Conservation (phyloP, 2,888 invertebrate genomes). For the Siphlonurus alternatus region DNA sequence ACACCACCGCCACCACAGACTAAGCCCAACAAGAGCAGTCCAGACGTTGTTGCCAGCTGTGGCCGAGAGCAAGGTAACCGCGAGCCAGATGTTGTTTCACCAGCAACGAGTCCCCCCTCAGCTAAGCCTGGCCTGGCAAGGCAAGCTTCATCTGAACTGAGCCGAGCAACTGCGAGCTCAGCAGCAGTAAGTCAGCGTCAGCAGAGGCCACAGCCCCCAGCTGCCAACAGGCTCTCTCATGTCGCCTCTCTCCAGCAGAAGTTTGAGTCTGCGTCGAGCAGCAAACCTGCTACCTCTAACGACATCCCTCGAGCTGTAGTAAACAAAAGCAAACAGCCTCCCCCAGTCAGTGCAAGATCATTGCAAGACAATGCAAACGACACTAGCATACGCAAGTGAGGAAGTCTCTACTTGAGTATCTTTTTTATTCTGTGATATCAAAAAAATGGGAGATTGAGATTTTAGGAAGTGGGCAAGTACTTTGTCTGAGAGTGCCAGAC, state of each 20-base stretch:
- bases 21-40: slow-evolving; percentile 4
- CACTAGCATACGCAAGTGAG: neutral
- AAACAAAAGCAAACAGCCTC: neutral
- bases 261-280: slow-evolving; percentile 51
- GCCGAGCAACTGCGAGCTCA: neutral
- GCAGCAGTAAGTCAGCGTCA: neutral
- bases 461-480: neutral
- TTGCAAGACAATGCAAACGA: neutral
- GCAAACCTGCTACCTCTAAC: too few relatives aligned
- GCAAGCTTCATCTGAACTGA: neutral
- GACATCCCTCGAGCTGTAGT: neutral
- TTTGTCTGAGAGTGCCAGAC: neutral
- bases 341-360: too few relatives aligned
- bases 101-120: slow-evolving; percentile 2
- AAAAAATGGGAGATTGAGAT: neutral
- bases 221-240: slow-evolving; percentile 41
- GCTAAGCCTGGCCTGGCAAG: slow-evolving; percentile 1
- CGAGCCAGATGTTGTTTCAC: neutral
- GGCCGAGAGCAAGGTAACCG: neutral
- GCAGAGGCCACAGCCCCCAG: slow-evolving; percentile 16
- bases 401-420: neutral
- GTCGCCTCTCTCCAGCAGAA: slow-evolving; percentile 64
- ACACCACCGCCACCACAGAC: slow-evolving; percentile 6
- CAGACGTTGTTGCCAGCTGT: neutral
- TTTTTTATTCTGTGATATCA: neutral